These are phyloP conservation scores for Hermodice carunculata DNA, from an alignment of 2,888 invertebrate genomes.

Conservation along the genomic window DNA sequence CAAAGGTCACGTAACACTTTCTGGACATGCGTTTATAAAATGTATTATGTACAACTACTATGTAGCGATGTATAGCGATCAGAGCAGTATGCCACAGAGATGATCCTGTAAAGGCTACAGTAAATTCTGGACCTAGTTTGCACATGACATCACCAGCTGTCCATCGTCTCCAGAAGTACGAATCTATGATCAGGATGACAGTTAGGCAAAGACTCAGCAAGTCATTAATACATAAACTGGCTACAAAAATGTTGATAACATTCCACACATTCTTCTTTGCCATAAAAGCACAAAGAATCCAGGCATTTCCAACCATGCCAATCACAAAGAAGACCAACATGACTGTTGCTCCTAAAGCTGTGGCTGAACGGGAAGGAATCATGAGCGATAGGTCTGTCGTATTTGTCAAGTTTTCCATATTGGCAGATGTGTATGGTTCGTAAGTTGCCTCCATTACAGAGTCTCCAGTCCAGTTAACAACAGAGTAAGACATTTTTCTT, in stretches of 20 bases:
- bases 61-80: slow-evolving; percentile 64
- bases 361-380: slow-evolving; percentile 18
- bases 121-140: slow-evolving; percentile 62
- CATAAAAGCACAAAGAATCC: slow-evolving; percentile 53
- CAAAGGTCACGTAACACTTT: slow-evolving; percentile 60
- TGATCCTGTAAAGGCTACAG: slow-evolving; percentile 62
- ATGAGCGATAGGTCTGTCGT: too few species aligned
- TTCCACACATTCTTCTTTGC: slow-evolving; percentile 51
- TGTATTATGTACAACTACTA: slow-evolving; percentile 63
- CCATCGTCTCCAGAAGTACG: slow-evolving; percentile 61
- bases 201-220: slow-evolving; percentile 60
- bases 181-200: slow-evolving; percentile 60
- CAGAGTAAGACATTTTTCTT: too few species aligned
- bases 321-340: slow-evolving; percentile 58
- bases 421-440: too few species aligned
- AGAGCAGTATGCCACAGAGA: slow-evolving; percentile 67
- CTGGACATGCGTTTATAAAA: slow-evolving; percentile 66
- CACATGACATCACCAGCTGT: slow-evolving; percentile 58
- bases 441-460: too few species aligned
- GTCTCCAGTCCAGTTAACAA: too few species aligned
- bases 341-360: slow-evolving; percentile 52
- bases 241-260: slow-evolving; percentile 65
- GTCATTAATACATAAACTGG: slow-evolving; percentile 65
- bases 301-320: slow-evolving; percentile 58
- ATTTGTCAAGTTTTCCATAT: too few species aligned